Base-by-base conservation (phyloP, 2,797 vertebrate genomes). In the Mareca penelope region DNA sequence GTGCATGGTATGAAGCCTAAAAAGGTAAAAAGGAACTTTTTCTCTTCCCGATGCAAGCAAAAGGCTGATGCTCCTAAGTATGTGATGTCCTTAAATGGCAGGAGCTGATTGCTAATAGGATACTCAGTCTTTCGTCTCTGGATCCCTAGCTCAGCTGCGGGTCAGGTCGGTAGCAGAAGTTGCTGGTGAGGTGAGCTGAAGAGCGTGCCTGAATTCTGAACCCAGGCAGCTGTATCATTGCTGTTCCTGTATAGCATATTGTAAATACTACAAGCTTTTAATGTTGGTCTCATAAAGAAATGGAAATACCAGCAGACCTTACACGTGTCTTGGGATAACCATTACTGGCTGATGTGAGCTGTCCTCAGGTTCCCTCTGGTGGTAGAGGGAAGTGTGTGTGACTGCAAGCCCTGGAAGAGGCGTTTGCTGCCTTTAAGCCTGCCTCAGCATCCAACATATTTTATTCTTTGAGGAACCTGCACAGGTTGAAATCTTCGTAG, bases 301-400 rank as follows among this genome's bases (percentile, higher is more conserved):
- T 8, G 12, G 7, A 42, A 61, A 60, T 24, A 16, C 5, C 10
- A 23, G 55, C 1, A 1, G 26, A 13, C 80, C 6, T 76, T 40
- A 23, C 16, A 3, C 7, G 0, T 1, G 5, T 44, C 37, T 80
- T 9, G 61, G 61, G 35, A 2, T 10, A 19, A 19, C 3, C 1
- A 22, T 40, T 33, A 44, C 19, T 2, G 7, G n/a, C 46, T 2
- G 10, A 39, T 31, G 44, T 84, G 37, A 88, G 60, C 68, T 88
- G 78, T 85, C 40, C 31, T 85, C 68, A 81, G 89, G 89, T 87
- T 95, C 96, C 95, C 88, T 90, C 96, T 96, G 95, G 56, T 95
- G 96, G 89, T 80, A 59, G 80, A 85, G 56, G 0, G 2, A 33
- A 2, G 28, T 6, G 59, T 50, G 40, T 46, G 40, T 79, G 73